phyloP scores from a whole-genome alignment of 1,140 invertebrate genomes.

The Zeugodacus cucurbitae region DNA sequence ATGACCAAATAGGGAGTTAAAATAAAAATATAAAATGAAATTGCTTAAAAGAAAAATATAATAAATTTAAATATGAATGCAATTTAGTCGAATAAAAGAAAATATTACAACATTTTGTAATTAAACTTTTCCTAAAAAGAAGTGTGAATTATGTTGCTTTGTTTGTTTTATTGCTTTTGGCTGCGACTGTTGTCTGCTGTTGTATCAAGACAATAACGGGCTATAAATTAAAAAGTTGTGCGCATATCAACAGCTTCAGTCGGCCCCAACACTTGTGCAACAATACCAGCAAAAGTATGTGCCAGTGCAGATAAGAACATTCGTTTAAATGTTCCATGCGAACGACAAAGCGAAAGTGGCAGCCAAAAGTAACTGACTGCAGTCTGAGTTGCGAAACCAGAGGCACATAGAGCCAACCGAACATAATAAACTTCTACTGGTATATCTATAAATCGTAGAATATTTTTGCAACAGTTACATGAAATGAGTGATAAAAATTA shows the following conservation, averaged over 20 bases:
- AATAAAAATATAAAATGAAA: background rate
- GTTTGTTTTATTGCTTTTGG: background rate
- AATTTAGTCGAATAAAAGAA: background rate
- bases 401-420: background rate
- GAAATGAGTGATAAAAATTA: background rate
- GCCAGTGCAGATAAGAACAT: background rate
- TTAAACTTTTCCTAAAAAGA: background rate
- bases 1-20: background rate
- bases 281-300: background rate
- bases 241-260: background rate
- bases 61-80: no score
- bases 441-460: background rate
- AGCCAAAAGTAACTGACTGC: slow-evolving; percentile 1
- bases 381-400: background rate
- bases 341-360: slow-evolving; percentile 14
- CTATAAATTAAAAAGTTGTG: slow-evolving; percentile 35
- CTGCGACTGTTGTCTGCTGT: background rate
- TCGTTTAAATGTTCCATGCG: background rate
- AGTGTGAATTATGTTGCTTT: background rate
- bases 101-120: background rate
- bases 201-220: background rate
- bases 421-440: background rate
- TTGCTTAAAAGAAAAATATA: background rate
- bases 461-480: background rate
- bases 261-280: background rate